Conservation (phyloP, 2,888 invertebrate genomes). For the Keiferia lycopersicella region DNA sequence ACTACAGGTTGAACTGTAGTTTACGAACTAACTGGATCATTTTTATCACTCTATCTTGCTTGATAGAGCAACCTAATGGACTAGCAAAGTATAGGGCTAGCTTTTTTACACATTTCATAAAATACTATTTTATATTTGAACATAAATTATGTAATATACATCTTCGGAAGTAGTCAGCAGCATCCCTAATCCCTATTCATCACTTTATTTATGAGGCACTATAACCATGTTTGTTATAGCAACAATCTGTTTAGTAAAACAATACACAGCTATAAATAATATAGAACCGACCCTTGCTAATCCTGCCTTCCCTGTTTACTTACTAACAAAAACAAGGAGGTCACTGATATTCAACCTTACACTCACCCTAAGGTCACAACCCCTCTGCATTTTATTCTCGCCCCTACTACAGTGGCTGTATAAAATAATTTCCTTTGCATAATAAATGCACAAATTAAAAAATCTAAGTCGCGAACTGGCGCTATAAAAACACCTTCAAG, state of each 20-base stretch:
- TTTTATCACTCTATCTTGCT: neutral
- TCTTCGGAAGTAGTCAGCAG: neutral
- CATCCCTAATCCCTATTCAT: neutral
- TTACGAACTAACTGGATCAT: neutral
- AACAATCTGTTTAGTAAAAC: slow-evolving; percentile 22
- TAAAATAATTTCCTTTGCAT: slow-evolving; percentile 15
- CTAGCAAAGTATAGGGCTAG: no score
- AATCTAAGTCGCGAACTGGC: slow-evolving; percentile 28
- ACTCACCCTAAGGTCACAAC: slow-evolving; percentile 20
- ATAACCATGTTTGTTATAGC: slow-evolving; percentile 13
- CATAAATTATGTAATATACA: neutral
- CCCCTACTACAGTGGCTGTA: slow-evolving; percentile 12
- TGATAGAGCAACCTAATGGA: neutral
- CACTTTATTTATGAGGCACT: slow-evolving; percentile 15
- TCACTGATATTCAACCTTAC: slow-evolving; percentile 25
- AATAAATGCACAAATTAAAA: slow-evolving; percentile 19
- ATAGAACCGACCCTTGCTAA: slow-evolving; percentile 22
- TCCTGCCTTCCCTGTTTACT: slow-evolving; percentile 28
- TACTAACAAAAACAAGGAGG: slow-evolving; percentile 31
- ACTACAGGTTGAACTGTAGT: slow-evolving; percentile 3
- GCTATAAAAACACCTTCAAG: slow-evolving; percentile 14
- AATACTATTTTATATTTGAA: neutral
- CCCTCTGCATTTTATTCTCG: neutral
- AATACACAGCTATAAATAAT: slow-evolving; percentile 19
- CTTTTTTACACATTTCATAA: neutral